Base-by-base conservation (phyloP, 2,797 vertebrate species). In the Garrulus glandarius region DNA sequence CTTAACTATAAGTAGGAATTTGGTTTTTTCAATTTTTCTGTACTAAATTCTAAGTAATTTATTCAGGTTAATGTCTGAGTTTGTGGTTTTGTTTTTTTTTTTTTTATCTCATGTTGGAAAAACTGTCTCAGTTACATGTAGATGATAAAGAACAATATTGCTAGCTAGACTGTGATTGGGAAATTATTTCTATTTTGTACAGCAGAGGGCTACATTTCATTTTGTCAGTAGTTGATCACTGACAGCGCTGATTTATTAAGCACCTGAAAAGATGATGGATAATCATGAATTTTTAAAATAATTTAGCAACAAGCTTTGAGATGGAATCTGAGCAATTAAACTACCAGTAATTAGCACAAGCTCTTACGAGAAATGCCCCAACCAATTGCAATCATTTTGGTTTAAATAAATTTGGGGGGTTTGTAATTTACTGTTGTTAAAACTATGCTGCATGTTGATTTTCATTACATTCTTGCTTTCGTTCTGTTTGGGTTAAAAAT, bases 181-280 rank as follows among this genome's bases (percentile, higher is more conserved):
- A 87, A 95, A 90, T 83, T 24, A 82, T 95, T 92, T 95, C 81
- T 81, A 3, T 93, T 89, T 92, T 95, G 83, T 95, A 96, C 89
- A 95, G 91, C 61, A 95, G 95, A 96, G 87, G 91, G 87, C 92
- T 95, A 44, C 84, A 74, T 94, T 93, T 95, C 32, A 47, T 95
- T 96, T 91, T 86, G 14, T 53, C 52, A 65, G 44, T 47, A 68
- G 70, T 24, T 91, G 49, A 60, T 95, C 67, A 50, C 44, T 65
- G 70, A 61, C 52, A 68, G 26, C 65, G 32, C 29, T 84, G 55
- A 70, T 87, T 82, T 88, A 77, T 87, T 78, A 84, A 67, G 80
- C 39, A 64, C 15, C 61, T 87, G 50, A 82, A 86, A 90, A 82
- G 50, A 75, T 65, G 29, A 36, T 61, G 32, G 49, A 94, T 81